Percentiles rank a stretch among this genome's conserved stretches.
Conservation (phyloP, 2,113 vertebrate genomes). For the Cyanoderma ruficeps region DNA sequence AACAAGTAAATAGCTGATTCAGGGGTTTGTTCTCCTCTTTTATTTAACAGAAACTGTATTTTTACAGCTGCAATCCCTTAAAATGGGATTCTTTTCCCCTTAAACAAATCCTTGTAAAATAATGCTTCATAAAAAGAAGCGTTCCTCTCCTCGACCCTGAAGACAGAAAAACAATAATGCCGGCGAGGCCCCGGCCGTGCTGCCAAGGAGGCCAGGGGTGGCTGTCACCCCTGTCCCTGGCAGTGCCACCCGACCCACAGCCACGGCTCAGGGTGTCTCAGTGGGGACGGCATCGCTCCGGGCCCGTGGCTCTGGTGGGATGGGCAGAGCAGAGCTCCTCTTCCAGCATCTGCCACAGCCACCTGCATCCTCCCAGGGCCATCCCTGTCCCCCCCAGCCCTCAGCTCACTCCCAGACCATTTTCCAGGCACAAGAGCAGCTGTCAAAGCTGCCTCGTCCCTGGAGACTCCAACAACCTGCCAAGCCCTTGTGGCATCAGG, state of each 20-base stretch:
- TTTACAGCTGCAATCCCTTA: slow-evolving; percentile 80
- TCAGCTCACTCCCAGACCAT: background rate
- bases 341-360: background rate
- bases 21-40: slow-evolving; percentile 52
- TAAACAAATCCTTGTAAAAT: slow-evolving; percentile 74
- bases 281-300: rapidly evolving
- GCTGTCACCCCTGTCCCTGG: background rate
- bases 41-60: slow-evolving; percentile 70
- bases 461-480: background rate
- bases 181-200: rapidly evolving
- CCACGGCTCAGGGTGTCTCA: rapidly evolving
- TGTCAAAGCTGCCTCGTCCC: background rate
- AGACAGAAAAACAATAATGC: background rate
- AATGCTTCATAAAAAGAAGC: slow-evolving; percentile 71
- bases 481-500: background rate
- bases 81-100: slow-evolving; percentile 68
- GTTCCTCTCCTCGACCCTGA: slow-evolving; percentile 49
- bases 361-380: background rate
- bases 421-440: background rate
- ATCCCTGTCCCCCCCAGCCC: background rate
- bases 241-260: background rate
- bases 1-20: slow-evolving; percentile 72
- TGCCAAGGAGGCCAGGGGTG: background rate
- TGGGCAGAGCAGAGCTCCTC: background rate
- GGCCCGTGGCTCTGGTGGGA: rapidly evolving